Evolutionary conservation across 2,797 vertebrate species (phyloP).

Genomic region (Intellagama lesueurii): DNA sequence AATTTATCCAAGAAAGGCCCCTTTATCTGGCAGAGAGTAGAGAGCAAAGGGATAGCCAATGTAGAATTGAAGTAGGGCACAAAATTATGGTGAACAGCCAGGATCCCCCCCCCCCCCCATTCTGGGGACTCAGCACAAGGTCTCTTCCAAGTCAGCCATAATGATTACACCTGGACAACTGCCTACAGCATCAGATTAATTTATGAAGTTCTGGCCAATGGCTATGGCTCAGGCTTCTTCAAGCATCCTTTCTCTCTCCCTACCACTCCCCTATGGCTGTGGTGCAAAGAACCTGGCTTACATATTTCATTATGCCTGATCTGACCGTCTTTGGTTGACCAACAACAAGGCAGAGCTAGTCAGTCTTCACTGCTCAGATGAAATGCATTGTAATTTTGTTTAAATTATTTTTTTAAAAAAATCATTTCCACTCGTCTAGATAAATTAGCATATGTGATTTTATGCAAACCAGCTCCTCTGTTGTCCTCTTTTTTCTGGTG

Average conservation of each 20-base stretch:
- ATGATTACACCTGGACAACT: neutral
- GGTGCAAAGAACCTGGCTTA: neutral
- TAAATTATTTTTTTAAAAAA: too few relatives aligned
- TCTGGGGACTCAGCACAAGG: neutral
- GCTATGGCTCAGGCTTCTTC: neutral
- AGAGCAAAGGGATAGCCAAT: too few relatives aligned
- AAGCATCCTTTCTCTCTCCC: neutral
- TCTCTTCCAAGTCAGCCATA: neutral
- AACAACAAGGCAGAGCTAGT: too few relatives aligned
- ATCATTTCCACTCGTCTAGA: too few relatives aligned
- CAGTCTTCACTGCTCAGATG: too few relatives aligned
- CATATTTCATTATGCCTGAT: neutral
- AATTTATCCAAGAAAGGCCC: neutral
- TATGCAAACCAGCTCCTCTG: too few relatives aligned
- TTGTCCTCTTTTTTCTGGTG: too few relatives aligned
- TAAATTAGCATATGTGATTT: too few relatives aligned
- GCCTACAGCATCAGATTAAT: neutral
- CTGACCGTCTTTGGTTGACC: too few relatives aligned
- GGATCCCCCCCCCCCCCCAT: too few relatives aligned
- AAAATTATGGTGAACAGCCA: neutral
- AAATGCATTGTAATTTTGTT: too few relatives aligned
- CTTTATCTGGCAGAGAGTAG: too few relatives aligned
- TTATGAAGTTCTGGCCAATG: neutral
- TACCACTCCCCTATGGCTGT: neutral
- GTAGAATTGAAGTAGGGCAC: neutral